Conservation (phyloP, 2,888 invertebrate genomes). For the Patella ulyssiponensis region DNA sequence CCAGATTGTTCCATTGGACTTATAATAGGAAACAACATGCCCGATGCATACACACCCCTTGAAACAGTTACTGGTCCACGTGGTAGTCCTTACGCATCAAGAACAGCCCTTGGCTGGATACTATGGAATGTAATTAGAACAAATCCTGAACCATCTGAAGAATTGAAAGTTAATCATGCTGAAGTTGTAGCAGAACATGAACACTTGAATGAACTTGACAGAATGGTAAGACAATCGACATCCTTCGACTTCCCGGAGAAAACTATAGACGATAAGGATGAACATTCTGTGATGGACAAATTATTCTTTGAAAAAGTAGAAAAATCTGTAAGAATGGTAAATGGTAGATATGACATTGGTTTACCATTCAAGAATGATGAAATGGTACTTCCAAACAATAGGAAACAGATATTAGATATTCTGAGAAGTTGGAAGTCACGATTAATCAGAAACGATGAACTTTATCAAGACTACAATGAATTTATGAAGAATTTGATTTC, state of each 20-base stretch:
- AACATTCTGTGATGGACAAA: too few species aligned
- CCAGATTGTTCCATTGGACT: neutral
- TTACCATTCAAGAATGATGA: too few species aligned
- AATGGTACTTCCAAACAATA: too few species aligned
- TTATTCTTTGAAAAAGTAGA: too few species aligned
- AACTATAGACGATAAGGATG: too few species aligned
- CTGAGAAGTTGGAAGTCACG: constrained; percentile 20
- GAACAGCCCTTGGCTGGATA: constrained; percentile 28
- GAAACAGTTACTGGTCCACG: neutral
- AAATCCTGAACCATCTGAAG: neutral
- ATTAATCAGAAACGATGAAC: constrained; percentile 19
- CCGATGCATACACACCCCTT: neutral
- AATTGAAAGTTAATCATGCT: constrained; percentile 11
- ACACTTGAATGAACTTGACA: neutral
- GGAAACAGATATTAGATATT: too few species aligned
- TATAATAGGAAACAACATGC: constrained; percentile 18
- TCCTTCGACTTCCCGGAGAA: too few species aligned
- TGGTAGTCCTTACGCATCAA: constrained; percentile 27
- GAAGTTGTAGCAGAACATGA: constrained; percentile 83
- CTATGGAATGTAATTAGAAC: constrained; percentile 23
- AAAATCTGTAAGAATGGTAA: too few species aligned
- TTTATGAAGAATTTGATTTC: constrained; percentile 25
- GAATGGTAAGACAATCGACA: too few species aligned
- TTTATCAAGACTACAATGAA: constrained; percentile 16
- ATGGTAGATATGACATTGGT: too few species aligned